These are phyloP conservation scores for Vulpes ferrilata DNA, from an alignment of 2,113 vertebrate species.

Conservation along the genomic window DNA sequence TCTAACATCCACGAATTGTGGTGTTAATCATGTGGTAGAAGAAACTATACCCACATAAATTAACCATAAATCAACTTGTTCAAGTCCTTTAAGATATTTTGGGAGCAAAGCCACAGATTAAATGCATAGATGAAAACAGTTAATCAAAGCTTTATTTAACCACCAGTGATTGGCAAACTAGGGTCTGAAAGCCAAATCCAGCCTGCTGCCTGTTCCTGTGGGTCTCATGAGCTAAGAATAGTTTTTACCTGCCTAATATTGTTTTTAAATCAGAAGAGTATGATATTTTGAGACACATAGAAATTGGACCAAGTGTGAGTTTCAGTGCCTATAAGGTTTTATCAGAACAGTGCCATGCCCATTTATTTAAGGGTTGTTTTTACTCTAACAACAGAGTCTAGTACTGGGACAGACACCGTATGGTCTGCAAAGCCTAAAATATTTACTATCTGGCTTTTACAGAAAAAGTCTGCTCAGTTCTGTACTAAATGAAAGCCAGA, in stretches of 20 bases:
- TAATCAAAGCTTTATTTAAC: background rate
- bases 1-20: background rate
- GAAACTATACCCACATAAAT: background rate
- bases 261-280: background rate
- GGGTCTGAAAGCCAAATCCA: background rate
- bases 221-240: background rate
- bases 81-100: background rate
- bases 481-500: background rate
- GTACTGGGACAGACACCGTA: accelerated
- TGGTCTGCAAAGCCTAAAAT: background rate
- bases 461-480: background rate
- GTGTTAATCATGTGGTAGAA: background rate
- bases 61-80: background rate
- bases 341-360: background rate
- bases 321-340: background rate
- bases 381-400: background rate
- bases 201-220: background rate
- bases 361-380: background rate
- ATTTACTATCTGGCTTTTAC: background rate
- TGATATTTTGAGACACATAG: background rate
- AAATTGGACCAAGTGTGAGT: background rate
- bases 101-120: background rate
- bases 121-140: background rate
- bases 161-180: background rate
- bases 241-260: background rate